phyloP scores from a whole-genome alignment of 2,797 vertebrate species.

The Enteromius radiatus region DNA sequence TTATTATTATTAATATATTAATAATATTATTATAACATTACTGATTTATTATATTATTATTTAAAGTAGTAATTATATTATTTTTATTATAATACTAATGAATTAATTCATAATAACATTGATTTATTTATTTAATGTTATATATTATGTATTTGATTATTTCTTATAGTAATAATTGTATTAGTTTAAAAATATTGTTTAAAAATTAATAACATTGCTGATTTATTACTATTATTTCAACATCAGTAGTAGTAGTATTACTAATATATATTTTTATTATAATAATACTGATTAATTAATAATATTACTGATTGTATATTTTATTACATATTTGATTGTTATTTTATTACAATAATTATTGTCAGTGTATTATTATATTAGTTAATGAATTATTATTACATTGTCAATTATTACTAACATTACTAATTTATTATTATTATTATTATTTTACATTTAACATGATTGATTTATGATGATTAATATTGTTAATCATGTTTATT shows the following conservation, averaged over 20 bases:
- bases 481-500: not conserved
- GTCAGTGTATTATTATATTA: not conserved
- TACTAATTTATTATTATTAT: not conserved
- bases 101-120: not conserved
- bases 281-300: not conserved
- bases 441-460: not conserved
- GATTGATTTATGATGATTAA: not conserved
- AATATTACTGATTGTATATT: not conserved
- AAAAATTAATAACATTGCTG: no score
- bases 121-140: not conserved
- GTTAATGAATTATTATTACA: not conserved
- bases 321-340: not conserved
- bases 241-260: not conserved
- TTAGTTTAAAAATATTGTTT: not conserved
- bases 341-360: not conserved
- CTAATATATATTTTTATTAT: not conserved
- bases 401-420: not conserved
- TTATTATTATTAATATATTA: not conserved
- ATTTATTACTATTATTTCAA: not conserved
- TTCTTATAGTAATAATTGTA: not conserved
- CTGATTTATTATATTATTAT: not conserved
- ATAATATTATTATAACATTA: no score
- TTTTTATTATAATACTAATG: not conserved
- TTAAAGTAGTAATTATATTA: not conserved
- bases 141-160: not conserved